phyloP scores from a whole-genome alignment of 2,888 invertebrate species.

The Macaria notata region DNA sequence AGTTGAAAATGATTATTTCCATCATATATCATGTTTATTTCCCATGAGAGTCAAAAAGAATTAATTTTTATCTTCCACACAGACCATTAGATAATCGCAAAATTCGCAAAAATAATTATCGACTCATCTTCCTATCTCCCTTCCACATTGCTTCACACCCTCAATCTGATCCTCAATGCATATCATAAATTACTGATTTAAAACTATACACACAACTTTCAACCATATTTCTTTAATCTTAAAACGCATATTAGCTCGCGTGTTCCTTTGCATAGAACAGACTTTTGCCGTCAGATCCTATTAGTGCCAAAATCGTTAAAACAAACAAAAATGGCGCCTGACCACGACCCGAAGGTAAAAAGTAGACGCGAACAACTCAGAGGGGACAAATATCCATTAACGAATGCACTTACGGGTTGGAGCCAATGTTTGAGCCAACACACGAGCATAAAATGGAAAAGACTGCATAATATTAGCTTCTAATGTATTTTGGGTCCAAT shows the following conservation, averaged over 20 bases:
- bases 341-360: slow-evolving; percentile 22
- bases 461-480: neutral
- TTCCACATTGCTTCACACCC: slow-evolving; percentile 10
- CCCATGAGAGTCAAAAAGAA: no score
- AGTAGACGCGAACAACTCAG: slow-evolving; percentile 22
- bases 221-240: neutral
- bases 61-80: no score
- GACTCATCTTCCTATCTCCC: slow-evolving; percentile 11
- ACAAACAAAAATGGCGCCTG: slow-evolving; percentile 31
- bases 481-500: neutral
- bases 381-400: slow-evolving; percentile 34
- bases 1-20: no score
- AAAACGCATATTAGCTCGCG: slow-evolving; percentile 3
- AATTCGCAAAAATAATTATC: slow-evolving; percentile 7
- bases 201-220: slow-evolving; percentile 2
- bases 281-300: slow-evolving; percentile 33
- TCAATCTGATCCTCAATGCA: slow-evolving; percentile 22
- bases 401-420: slow-evolving; percentile 25
- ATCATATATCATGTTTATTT: no score
- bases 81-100: neutral
- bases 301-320: slow-evolving; percentile 33
- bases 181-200: slow-evolving; percentile 21
- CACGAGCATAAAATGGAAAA: neutral
- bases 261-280: slow-evolving; percentile 13
- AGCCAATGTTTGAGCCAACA: slow-evolving; percentile 11